phyloP scores from a whole-genome alignment of 2,888 invertebrate species.

The Pyrrhosoma nymphula region DNA sequence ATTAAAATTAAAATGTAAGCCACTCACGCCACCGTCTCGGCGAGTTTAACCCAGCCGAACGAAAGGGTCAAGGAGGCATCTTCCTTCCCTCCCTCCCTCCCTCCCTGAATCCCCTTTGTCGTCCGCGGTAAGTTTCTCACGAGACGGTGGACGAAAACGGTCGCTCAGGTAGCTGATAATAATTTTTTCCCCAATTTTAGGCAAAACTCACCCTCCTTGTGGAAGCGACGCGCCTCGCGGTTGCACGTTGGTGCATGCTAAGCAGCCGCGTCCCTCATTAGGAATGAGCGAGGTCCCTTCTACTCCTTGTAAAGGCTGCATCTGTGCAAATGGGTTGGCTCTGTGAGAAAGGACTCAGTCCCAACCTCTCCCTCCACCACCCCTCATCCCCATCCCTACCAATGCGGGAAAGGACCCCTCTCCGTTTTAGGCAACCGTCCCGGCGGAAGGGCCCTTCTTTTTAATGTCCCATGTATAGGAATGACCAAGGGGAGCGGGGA shows the following conservation, averaged over 20 bases:
- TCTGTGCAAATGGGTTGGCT: neutral
- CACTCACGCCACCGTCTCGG: neutral
- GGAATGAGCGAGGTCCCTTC: neutral
- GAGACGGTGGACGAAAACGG: neutral
- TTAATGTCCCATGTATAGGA: neutral
- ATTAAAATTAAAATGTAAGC: conserved; percentile 22
- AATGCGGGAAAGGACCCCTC: neutral
- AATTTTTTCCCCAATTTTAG: neutral
- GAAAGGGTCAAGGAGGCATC: conserved; percentile 1
- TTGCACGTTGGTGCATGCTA: conserved; percentile 9
- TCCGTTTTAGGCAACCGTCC: neutral
- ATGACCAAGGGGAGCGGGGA: conserved; percentile 10
- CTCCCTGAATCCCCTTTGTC: neutral
- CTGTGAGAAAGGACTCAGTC: neutral
- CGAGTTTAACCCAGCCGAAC: neutral
- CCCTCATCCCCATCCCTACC: neutral
- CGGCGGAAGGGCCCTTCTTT: neutral
- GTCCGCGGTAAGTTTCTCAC: neutral
- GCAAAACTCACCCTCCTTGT: neutral
- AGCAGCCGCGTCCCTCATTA: conserved; percentile 60
- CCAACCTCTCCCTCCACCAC: neutral
- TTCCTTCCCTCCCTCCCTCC: neutral
- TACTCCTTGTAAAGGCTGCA: neutral
- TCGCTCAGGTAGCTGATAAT: neutral
- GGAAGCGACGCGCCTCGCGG: neutral